Evolutionary conservation across 2,113 vertebrate genomes (phyloP), one percentile per base, ranked within the genome.

Genomic region (Periophthalmodon schlosseri): DNA sequence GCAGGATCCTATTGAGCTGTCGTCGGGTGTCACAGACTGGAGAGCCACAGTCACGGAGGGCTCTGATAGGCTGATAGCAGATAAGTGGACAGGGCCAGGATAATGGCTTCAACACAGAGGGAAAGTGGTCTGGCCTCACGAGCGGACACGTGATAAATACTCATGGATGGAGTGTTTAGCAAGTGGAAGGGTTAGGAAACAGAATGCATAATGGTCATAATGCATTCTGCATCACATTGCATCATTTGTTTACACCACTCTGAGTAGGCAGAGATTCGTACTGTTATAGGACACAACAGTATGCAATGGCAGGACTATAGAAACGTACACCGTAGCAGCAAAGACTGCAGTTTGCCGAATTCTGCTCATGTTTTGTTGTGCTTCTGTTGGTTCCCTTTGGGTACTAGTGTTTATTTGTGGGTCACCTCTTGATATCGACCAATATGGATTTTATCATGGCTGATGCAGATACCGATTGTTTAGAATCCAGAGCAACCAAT

Each of bases 11-110:
- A 66, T 86, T 78, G 60, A 83, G 75, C 46, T 76, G 76, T 58
- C 16, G 66, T 15, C 70, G 15, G 63, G 67, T 78, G 69, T 77
- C 23, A 71, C 52, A 57, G 39, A 56, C 52, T 50, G 39, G 58
- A 64, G 57, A 73, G 76, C 78, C 72, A 61, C 72, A 67, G 76
- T 67, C 49, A 81, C 80, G 33, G 78, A 83, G 66, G 78, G 74
- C 69, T 56, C 58, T 63, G 60, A 63, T 63, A 33, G 28, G 60
- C 60, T 74, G 82, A 84, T 84, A 73, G 68, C 73, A 79, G 80
- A 78, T 79, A 80, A 77, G 75, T 85, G 77, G 72, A 72, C 85
- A 56, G 73, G 47, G 49, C 44, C 67, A 50, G 76, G 69, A 86
- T 83, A 81, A 82, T 85, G 57, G 77, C 66, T 65, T 69, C 44